Evolutionary conservation across 2,113 vertebrate genomes (phyloP).

Genomic region (Rallus limicola): DNA sequence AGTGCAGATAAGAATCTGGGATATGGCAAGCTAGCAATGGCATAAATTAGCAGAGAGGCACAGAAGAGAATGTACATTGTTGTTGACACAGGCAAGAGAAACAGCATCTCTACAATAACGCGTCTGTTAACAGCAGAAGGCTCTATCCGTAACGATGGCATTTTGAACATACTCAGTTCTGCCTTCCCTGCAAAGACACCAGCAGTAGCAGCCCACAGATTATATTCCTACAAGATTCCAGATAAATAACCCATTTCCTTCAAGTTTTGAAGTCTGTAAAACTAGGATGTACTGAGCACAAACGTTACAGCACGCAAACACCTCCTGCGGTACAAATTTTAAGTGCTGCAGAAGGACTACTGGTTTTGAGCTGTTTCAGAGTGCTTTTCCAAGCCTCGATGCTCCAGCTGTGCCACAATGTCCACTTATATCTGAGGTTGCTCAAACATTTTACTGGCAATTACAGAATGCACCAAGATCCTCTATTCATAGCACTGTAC

Average conservation of each 20-base stretch:
- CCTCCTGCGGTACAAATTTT: background rate
- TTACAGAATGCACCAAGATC: background rate
- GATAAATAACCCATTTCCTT: background rate
- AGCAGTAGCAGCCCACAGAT: background rate
- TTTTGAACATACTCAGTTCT: background rate
- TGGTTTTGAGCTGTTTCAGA: background rate
- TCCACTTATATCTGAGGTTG: background rate
- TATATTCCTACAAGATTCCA: background rate
- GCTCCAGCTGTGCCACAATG: background rate
- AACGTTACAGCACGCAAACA: background rate
- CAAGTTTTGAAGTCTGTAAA: background rate
- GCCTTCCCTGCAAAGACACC: background rate
- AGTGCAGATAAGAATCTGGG: constrained; percentile 6
- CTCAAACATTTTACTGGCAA: background rate
- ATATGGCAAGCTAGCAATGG: background rate
- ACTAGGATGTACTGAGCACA: background rate
- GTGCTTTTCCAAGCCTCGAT: background rate
- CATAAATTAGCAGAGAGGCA: constrained; percentile 25
- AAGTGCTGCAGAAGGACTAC: background rate
- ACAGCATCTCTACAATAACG: constrained; percentile 3
- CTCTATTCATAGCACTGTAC: background rate
- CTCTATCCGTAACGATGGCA: background rate
- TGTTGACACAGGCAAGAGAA: constrained; percentile 25
- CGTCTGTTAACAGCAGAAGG: constrained; percentile 39
- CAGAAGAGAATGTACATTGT: constrained; percentile 1